A percentile compares a stretch with the other conserved stretches of the same genome.
These are phyloP conservation scores for Fragum whitleyi DNA, from an alignment of 2,888 invertebrate genomes.

Conservation along the genomic window DNA sequence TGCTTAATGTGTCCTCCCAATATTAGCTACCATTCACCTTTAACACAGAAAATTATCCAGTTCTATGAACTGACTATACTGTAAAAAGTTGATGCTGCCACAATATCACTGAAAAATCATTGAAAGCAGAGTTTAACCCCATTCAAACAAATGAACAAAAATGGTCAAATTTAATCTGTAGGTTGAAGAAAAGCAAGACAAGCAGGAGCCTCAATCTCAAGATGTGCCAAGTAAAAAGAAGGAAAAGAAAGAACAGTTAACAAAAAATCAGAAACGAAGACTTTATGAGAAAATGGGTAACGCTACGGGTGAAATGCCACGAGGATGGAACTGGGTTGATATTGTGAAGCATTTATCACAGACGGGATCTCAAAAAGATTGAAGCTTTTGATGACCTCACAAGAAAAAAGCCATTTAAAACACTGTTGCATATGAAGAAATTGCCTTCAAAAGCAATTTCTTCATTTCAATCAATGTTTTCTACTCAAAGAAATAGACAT, in stretches of 20 bases:
- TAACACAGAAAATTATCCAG: too few relatives aligned
- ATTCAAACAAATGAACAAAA: too few relatives aligned
- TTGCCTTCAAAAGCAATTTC: not conserved
- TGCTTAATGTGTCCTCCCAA: too few relatives aligned
- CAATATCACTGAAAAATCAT: too few relatives aligned
- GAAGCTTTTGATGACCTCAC: not conserved
- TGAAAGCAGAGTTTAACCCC: too few relatives aligned
- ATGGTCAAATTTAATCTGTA: not conserved
- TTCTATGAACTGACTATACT: too few relatives aligned
- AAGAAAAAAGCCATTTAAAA: not conserved
- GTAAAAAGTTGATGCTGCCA: too few relatives aligned
- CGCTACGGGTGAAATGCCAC: slow-evolving; percentile 91
- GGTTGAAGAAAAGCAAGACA: slow-evolving; percentile 20
- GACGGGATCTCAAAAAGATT: slow-evolving; percentile 69
- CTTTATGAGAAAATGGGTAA: slow-evolving; percentile 93
- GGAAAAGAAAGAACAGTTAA: slow-evolving; percentile 90
- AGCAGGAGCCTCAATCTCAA: slow-evolving; percentile 5
- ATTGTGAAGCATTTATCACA: slow-evolving; percentile 98
- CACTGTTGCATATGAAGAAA: slow-evolving; percentile 7
- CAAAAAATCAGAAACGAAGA: slow-evolving; percentile 95
- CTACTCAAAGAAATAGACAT: too few relatives aligned
- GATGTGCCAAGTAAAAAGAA: slow-evolving; percentile 68
- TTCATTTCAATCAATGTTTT: not conserved
- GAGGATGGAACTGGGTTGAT: slow-evolving; percentile 98
- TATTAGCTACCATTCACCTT: too few relatives aligned